phyloP scores from a whole-genome alignment of 64 coral and sea anemone genomes.

The Hydrozoanthus tunicans region DNA sequence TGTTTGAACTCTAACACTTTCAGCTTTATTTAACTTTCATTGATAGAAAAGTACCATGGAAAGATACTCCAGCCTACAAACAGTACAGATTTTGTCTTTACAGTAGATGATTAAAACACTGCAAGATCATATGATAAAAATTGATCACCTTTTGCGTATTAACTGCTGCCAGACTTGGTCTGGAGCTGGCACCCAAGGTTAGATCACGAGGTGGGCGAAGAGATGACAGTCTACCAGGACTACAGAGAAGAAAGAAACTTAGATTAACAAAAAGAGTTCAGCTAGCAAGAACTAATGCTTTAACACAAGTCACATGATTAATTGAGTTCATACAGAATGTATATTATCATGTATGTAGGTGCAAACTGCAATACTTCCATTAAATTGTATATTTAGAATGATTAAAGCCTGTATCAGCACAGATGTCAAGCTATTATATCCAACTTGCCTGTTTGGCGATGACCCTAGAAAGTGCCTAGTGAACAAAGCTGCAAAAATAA shows the following conservation, averaged over 20 bases:
- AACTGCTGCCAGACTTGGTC: neutral
- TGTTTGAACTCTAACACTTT: too few species aligned
- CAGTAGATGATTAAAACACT: too few species aligned
- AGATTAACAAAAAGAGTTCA: neutral
- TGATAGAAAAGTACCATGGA: too few species aligned
- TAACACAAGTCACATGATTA: too few species aligned
- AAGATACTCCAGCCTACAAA: too few species aligned
- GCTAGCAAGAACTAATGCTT: too few species aligned
- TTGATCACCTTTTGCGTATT: constrained; percentile 24
- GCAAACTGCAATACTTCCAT: too few species aligned
- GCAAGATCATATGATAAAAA: neutral
- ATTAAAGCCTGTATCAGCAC: neutral
- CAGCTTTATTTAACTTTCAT: neutral
- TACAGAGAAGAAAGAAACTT: neutral
- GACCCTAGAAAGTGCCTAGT: constrained; percentile 26
- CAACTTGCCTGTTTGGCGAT: constrained; percentile 9
- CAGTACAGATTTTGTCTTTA: too few species aligned
- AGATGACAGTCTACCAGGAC: constrained; percentile 43
- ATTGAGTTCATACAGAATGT: too few species aligned
- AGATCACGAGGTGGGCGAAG: constrained; percentile 47
- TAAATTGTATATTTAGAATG: too few species aligned
- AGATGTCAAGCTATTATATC: neutral
- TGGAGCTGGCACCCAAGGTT: constrained; percentile 13
- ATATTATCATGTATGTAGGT: too few species aligned
- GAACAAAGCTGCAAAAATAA: constrained; percentile 33